Evolutionary conservation across 2,113 vertebrate species (phyloP), one percentile per base, ranked within the genome.

Genomic region (Amblyopsis rosae): DNA sequence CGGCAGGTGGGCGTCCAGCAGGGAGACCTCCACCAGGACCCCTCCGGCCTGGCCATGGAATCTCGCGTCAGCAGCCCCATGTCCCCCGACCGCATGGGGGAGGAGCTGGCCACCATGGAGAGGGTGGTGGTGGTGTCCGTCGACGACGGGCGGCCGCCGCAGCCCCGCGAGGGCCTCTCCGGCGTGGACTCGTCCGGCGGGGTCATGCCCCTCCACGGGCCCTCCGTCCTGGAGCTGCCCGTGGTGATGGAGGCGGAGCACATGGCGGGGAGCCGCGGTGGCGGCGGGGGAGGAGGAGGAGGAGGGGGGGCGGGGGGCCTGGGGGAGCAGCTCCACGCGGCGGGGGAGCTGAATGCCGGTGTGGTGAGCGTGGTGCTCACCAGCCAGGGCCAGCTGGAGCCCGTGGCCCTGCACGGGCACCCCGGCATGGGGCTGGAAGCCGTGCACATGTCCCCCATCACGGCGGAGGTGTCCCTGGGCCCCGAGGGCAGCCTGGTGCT

Each of bases 191-290:
- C 94, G 12, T 95, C 96, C 0, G 82, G 91, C 0, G 89, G 92
- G 0, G 96, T 97, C 73, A 92, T 98, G 70, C 94, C 98, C 15
- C 92, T 98, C 26, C 96, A 99, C 0, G 88, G 90, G 3, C 70
- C 92, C 19, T 60, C 91, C 16, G 94, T 94, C 75, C 90, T 99
- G 55, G 98, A 99, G 81, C 94, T 99, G 45, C 94, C 96, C 0
- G 96, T 97, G 0, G 96, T 97, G 75, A 96, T 99, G 95, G 97
- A 98, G 53, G 88, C 94, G 0, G 94, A 98, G 64, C 96, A 97
- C 64, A 94, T 98, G 12, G 26, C 26, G 26, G 26, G 26, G 2
- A 26, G 26, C 26, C 26, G 26, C 26, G 26, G 19, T 19, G 90
- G 91, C 2, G 93, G 90, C 7, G 87, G 93, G 13, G 93, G 96